Evolutionary conservation across 2,113 vertebrate genomes (phyloP), one percentile per base, ranked within the genome.

Genomic region (Bambusicola thoracicus): DNA sequence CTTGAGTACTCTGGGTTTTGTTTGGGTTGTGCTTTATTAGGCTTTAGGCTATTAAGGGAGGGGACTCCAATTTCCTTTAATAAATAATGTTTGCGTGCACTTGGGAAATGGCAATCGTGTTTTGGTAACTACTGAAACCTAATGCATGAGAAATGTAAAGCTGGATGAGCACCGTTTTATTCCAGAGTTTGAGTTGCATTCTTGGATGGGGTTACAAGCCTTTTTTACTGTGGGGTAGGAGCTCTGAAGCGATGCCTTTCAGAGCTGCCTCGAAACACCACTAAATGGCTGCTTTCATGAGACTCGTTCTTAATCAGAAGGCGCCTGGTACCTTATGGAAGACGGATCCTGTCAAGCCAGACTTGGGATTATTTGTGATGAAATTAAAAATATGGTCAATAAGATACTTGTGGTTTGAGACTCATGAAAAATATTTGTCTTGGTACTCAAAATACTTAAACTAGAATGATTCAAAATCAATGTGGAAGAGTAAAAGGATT

Each of bases 351-450:
- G 44, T 91, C 76, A 88, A 81, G 56, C 8, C 91, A 90, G 83
- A 84, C n/a, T 72, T 90, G 68, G 73, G 61, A 88, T 90, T 94
- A 81, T 80, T 95, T 93, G 61, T 88, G 83, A 93, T 86, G 48
- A 94, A 94, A 95, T 93, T 75, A 84, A 95, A 96, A 96, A 90
- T 92, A 92, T 70, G 61, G 85, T 86, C 88, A 86, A 72, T 92
- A 90, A 88, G 90, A 88, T 90, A 81, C 61, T 95, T 96, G 95
- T 88, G 95, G 93, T 75, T 94, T 94, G 90, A 92, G 75, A 89
- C 90, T 89, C 85, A 85, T 76, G 89, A 94, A 93, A 96, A 96
- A 94, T 96, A 96, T 94, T 96, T 95, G 69, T 90, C 83, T 93
- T 95, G 82, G 92, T 96, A 72, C 77, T 96, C 87, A 58, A 69